Evolutionary conservation across 2,888 invertebrate genomes (phyloP).

Genomic region (Petrophora chlorosata): DNA sequence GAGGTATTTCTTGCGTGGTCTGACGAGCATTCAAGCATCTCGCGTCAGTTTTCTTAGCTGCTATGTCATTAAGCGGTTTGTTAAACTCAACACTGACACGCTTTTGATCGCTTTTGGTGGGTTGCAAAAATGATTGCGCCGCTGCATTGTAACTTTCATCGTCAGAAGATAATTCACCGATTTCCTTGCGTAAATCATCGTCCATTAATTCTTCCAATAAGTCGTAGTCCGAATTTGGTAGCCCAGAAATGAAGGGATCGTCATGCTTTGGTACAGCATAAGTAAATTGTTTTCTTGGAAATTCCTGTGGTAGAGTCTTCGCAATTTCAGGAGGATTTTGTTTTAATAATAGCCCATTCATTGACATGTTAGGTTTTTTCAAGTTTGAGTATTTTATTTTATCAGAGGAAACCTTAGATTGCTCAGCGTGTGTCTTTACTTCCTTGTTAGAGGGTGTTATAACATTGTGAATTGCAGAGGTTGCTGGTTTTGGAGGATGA

Average conservation of each 20-base stretch:
- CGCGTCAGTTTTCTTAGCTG: background rate
- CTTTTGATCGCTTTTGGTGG: conserved; percentile 33
- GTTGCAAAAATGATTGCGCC: conserved; percentile 34
- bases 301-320: conserved; percentile 25
- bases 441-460: conserved; percentile 8
- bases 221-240: conserved; percentile 70
- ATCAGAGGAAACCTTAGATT: background rate
- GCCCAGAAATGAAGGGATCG: conserved; percentile 65
- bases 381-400: conserved; percentile 8
- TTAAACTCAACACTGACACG: conserved; percentile 25
- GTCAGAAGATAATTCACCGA: conserved; percentile 71
- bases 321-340: background rate
- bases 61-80: conserved; percentile 2
- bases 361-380: conserved; percentile 9
- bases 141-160: conserved; percentile 52
- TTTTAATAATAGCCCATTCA: background rate
- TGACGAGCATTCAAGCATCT: conserved; percentile 1
- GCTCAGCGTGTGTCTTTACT: background rate
- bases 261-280: conserved; percentile 41
- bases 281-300: conserved; percentile 41
- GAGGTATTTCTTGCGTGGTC: conserved; percentile 2
- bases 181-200: conserved; percentile 73
- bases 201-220: conserved; percentile 76
- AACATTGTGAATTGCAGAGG: conserved; percentile 3
- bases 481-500: background rate